phyloP scores from a whole-genome alignment of 2,797 vertebrate genomes.

The Philypnodon macrostomus region DNA sequence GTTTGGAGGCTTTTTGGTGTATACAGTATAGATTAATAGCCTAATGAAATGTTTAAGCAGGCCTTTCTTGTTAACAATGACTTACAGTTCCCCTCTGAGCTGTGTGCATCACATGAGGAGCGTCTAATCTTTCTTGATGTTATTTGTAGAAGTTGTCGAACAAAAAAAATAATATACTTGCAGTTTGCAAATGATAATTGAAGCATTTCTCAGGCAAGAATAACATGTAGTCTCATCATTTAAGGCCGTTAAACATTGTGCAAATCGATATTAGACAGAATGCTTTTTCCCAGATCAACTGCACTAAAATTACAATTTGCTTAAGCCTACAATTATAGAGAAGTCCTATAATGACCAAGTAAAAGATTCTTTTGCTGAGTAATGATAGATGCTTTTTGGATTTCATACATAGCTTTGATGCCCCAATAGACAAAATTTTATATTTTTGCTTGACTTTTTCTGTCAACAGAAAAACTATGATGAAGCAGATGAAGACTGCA shows the following conservation, averaged over 20 bases:
- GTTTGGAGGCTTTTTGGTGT: neutral
- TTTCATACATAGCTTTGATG: slow-evolving; percentile 21
- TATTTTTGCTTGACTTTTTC: slow-evolving; percentile 2
- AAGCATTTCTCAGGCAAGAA: too few relatives aligned
- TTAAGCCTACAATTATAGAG: slow-evolving; percentile 43
- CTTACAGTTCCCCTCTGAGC: too few relatives aligned
- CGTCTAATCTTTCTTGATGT: too few relatives aligned
- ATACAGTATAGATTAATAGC: neutral
- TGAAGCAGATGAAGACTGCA: slow-evolving; percentile 98
- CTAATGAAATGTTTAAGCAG: too few relatives aligned
- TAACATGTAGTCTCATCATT: too few relatives aligned
- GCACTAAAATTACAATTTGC: slow-evolving; percentile 41
- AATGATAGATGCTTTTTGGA: too few relatives aligned
- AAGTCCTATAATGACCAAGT: slow-evolving; percentile 46
- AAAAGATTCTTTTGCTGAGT: slow-evolving; percentile 20
- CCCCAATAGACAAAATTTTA: slow-evolving; percentile 12
- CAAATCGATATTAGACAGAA: neutral
- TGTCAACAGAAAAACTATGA: slow-evolving; percentile 95
- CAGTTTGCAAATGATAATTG: too few relatives aligned
- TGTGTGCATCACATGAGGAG: too few relatives aligned
- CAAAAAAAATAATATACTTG: too few relatives aligned
- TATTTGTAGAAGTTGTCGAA: too few relatives aligned
- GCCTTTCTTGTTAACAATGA: too few relatives aligned
- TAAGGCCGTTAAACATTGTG: too few relatives aligned
- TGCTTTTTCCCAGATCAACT: slow-evolving; percentile 4